Conservation (phyloP, 2,113 vertebrate species). For the Callipepla squamata region DNA sequence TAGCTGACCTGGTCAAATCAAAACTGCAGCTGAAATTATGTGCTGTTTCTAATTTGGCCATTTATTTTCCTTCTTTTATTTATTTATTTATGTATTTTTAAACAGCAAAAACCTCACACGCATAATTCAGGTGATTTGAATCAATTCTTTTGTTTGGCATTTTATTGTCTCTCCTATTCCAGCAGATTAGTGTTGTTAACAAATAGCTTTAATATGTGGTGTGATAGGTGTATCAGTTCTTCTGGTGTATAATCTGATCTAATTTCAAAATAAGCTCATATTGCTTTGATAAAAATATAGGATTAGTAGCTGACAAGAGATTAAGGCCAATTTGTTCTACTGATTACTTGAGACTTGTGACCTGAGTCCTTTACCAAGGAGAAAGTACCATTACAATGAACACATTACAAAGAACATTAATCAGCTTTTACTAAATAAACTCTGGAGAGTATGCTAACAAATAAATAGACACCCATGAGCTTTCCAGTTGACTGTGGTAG, state of each 20-base stretch:
- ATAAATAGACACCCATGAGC: neutral
- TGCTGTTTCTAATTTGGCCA: neutral
- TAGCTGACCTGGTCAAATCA: neutral
- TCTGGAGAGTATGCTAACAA: neutral
- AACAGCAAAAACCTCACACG: neutral
- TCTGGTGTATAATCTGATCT: constrained; percentile 11
- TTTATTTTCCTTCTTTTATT: neutral
- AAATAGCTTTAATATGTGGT: neutral
- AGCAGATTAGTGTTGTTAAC: neutral
- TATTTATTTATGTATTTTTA: no score
- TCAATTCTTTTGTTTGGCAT: neutral
- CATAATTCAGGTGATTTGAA: neutral
- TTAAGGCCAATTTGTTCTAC: constrained; percentile 9
- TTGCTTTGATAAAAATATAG: constrained; percentile 5
- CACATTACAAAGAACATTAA: neutral
- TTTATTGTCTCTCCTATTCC: neutral
- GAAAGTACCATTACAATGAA: neutral
- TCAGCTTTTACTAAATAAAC: constrained; percentile 33
- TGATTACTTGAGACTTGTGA: constrained; percentile 15
- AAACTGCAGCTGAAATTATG: neutral
- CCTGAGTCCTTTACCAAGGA: constrained; percentile 9
- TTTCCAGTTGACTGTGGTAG: neutral
- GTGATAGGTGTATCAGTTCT: neutral
- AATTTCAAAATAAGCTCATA: constrained; percentile 11
- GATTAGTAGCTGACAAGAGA: constrained; percentile 26